Evolutionary conservation across 2,113 vertebrate genomes (phyloP).

Genomic region (Miniopterus natalensis): DNA sequence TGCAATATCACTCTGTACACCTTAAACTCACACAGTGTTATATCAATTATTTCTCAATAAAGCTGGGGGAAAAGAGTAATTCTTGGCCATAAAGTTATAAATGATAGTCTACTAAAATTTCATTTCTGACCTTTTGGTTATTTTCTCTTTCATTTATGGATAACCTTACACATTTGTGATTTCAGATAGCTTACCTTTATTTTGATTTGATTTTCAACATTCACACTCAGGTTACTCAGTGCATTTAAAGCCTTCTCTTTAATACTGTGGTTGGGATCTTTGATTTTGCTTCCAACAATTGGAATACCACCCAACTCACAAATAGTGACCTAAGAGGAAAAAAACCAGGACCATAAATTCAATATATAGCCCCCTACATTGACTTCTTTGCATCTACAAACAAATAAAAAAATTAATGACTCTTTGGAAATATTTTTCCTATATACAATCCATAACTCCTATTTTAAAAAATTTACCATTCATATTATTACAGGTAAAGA

Average conservation of each 20-base stretch:
- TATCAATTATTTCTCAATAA: background rate
- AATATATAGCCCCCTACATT: background rate
- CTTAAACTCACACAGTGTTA: background rate
- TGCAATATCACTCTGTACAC: background rate
- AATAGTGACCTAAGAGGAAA: slow-evolving; percentile 91
- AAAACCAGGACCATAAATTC: slow-evolving; percentile 13
- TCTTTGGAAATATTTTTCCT: slow-evolving; percentile 1
- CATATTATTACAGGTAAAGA: background rate
- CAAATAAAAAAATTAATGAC: slow-evolving; percentile 39
- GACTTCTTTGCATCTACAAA: slow-evolving; percentile 24
- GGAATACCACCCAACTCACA: slow-evolving; percentile 93
- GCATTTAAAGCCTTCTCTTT: slow-evolving; percentile 94
- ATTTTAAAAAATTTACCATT: background rate
- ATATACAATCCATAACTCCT: background rate
- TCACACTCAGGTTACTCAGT: slow-evolving; percentile 97
- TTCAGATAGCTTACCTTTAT: slow-evolving; percentile 91
- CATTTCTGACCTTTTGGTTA: background rate
- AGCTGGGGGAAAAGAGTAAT: background rate
- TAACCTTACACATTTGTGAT: slow-evolving; percentile 50
- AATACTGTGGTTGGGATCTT: slow-evolving; percentile 87
- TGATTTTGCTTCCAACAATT: slow-evolving; percentile 91
- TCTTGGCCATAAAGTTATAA: slow-evolving; percentile 6
- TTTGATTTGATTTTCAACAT: slow-evolving; percentile 94
- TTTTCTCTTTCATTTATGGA: slow-evolving; percentile 4
- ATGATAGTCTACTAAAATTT: background rate